Evolutionary conservation across 2,888 invertebrate species (phyloP), one percentile per base, ranked within the genome.

Genomic region (Itoplectis maculator): DNA sequence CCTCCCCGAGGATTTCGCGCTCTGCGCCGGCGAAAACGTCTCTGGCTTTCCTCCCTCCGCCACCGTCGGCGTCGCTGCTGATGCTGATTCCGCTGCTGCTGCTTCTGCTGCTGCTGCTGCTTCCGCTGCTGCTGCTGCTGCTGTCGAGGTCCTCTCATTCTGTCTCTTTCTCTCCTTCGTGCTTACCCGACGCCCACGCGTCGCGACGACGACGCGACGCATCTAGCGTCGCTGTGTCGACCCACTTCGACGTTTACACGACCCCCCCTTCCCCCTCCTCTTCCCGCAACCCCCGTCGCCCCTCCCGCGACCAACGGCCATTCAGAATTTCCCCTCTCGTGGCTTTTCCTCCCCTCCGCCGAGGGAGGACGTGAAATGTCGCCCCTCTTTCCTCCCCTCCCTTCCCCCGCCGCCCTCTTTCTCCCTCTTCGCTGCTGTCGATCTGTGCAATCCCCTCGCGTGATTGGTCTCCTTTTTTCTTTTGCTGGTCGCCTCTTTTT

Each of bases 131-230:
- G 85, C 88, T 85, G 86, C 84, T 78, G 88, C 86, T 85, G 65
- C 8, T 18, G 37, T 63, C 29, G 73, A 35, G 56, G 47, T 63
- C 69, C 61, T 49, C 75, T 47, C 69, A 51, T 75, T 79, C 70
- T 49, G 70, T 70, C 69, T 49, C n/a, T n/a, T n/a, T n/a, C n/a
- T n/a, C n/a, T n/a, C n/a, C n/a, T n/a, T n/a, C n/a, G n/a, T n/a
- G n/a, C n/a, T n/a, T n/a, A n/a, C n/a, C n/a, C n/a, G n/a, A 87
- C 87, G 87, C 88, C 90, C 88, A 89, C 90, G 88, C 87, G 87
- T 85, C 86, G 85, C 83, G 87, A 84, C 85, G 84, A 78, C 82
- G 73, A 61, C 79, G 77, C 79, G 83, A 79, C 59, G 74, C 65
- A 59, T 78, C 66, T 68, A 54, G 77, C 77, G 47, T 76, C 75